These are phyloP conservation scores for Diachasma alloeum DNA, from an alignment of 1,140 invertebrate genomes.

Conservation along the genomic window DNA sequence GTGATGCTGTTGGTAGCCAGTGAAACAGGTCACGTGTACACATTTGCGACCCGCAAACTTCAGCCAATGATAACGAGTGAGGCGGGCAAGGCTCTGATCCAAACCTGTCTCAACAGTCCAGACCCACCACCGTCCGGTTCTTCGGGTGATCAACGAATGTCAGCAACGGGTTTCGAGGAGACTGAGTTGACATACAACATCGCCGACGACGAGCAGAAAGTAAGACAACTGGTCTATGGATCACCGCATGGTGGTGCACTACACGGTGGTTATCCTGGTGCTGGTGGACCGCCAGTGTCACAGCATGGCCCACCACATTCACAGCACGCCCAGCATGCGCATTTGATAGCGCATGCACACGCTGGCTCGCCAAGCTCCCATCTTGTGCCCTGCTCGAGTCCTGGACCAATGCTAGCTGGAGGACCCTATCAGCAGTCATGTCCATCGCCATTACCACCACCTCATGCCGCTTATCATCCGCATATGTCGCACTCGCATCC, in stretches of 20 bases:
- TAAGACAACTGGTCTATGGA: conserved; percentile 92
- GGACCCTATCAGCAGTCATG: conserved; percentile 69
- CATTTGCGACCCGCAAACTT: conserved; percentile 97
- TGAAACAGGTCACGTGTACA: conserved; percentile 99
- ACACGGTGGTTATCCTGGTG: conserved; percentile 64
- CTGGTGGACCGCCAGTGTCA: conserved; percentile 61
- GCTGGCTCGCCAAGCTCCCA: conserved; percentile 70
- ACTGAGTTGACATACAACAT: conserved; percentile 97
- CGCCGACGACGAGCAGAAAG: conserved; percentile 93
- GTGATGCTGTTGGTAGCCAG: conserved; percentile 96
- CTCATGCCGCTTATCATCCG: conserved; percentile 66
- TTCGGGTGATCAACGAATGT: conserved; percentile 91
- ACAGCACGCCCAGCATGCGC: conserved; percentile 68
- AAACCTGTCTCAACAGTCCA: conserved; percentile 98
- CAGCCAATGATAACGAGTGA: conserved; percentile 99
- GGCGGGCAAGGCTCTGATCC: conserved; percentile 97
- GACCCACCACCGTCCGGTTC: conserved; percentile 84
- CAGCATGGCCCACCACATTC: conserved; percentile 72
- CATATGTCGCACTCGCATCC: conserved; percentile 74
- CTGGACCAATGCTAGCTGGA: conserved; percentile 63
- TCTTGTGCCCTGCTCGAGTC: conserved; percentile 70
- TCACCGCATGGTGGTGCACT: conserved; percentile 72
- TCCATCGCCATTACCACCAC: conserved; percentile 69
- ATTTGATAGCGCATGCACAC: conserved; percentile 68
- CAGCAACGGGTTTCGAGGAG: conserved; percentile 97